Base-by-base conservation (phyloP, 2,888 invertebrate species). In the Zaprionus bogoriensis region DNA sequence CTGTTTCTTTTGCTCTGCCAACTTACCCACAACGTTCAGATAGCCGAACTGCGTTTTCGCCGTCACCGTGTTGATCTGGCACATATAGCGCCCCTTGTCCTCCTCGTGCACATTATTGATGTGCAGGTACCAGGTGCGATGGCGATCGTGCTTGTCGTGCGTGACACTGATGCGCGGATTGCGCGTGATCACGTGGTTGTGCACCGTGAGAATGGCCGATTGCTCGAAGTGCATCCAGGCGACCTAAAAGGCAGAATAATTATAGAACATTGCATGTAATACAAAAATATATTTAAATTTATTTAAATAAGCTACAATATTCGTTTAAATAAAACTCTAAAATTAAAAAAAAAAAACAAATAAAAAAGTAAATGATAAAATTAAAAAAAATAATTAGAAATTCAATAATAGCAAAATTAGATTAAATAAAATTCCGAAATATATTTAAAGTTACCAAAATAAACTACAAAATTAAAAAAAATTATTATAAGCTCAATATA, bases 171-270 rank as follows among this genome's bases (percentile, higher is more conserved):
- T 97, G 67, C 97, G 93, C 10, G 97, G 96, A 93, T 97, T 97
- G 86, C 97, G 94, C 53, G 97, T 97, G 91, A 98, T 97, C 89
- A 98, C 97, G 92, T 97, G 97, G 92, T 96, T 97, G 92, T 97
- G 97, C 51, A 97, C 97, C 41, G 97, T 97, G 88, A 98, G 92
- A 88, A 98, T 97, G 45, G 97, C 97, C 50, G 97, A 97, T 91
- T 97, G 97, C 91, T 97, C 97, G 91, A 96, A 97, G 91, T 97
- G 96, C 95, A 98, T 97, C 98, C 97, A 98, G 84, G 97, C 98
- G 71, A 98, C 97, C 98, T 98, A 92, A 52, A 78, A 69, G 3
- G 7, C 14, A 36, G 32, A 12, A 7, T 1, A 2, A 7, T n/a
- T 36, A 23, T n/a, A 25, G 14, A 62, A 5, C 5, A 30, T 30